Base-by-base conservation (phyloP, 2,113 vertebrate genomes). In the Planiliza haematocheilus region DNA sequence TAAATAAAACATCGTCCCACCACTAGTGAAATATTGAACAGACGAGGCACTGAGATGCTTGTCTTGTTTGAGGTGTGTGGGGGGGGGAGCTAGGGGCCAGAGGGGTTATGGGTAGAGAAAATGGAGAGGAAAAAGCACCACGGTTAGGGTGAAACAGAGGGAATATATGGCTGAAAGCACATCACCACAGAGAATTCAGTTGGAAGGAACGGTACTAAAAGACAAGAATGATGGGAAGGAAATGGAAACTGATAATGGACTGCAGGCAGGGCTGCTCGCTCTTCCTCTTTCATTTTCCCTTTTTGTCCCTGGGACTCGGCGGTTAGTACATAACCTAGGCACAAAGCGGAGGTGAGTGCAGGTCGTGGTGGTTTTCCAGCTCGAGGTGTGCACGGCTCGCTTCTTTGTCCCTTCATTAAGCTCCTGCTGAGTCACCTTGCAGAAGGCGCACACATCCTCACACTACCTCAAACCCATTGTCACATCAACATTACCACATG, bases 1-100 rank as follows among this genome's bases (percentile, higher is more conserved):
- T 91, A 83, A 90, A 90, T 91, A 88, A 90, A 89, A 84, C 85
- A 89, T 86, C 79, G 72, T 81, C 74, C 74, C 74, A 61, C 77
- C 67, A 69, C 63, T 76, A 60, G 80, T 86, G 86, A 88, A 91
- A 90, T 84, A 89, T 81, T 88, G 81, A 90, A 80, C 74, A 88
- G 79, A 86, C 64, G 59, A 81, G 69, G 65, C 72, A 64, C 84
- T 62, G 78, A 85, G 82, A 80, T 68, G 79, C 70, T 60, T 64
- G 84, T 84, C 81, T 80, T 84, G 79, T 79, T 69, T 71, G 62
- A 81, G 61, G 73, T 10, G 3, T 42, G 43, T 64, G 72, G 55
- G 46, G 10, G 20, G 45, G 70, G 39, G 52, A 71, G 24, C 3
- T 20, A 41, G 70, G 39, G 52, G 74, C 57, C 58, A 70, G 73